phyloP scores from a whole-genome alignment of 2,113 vertebrate genomes.

The Pogona vitticeps region DNA sequence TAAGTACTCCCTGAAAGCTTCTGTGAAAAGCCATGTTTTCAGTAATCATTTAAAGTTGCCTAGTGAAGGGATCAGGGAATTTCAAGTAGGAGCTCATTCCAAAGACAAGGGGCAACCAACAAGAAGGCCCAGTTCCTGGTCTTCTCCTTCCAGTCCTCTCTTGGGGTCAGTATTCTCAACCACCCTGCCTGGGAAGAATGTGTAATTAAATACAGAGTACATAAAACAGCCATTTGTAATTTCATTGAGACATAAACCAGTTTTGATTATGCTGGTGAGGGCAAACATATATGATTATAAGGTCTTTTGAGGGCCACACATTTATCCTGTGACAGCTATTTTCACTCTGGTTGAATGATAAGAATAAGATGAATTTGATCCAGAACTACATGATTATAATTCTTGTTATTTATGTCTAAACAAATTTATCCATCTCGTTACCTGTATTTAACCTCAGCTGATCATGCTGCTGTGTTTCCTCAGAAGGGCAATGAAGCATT shows the following conservation, averaged over 20 bases:
- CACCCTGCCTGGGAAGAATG: no score
- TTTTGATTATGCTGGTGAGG: background rate
- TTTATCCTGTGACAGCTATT: background rate
- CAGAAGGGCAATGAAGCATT: constrained; percentile 20
- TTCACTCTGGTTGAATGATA: background rate
- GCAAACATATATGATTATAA: background rate
- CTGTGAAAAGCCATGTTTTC: no score
- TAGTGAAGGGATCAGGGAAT: no score
- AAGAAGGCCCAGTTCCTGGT: no score
- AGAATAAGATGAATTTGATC: background rate
- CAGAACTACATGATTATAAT: background rate
- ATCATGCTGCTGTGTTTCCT: background rate
- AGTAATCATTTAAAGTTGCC: no score
- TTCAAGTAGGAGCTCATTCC: no score
- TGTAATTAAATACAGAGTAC: background rate
- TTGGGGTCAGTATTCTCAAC: no score
- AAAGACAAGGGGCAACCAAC: no score
- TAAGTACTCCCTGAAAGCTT: no score
- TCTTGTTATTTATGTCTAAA: background rate
- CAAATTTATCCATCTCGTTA: background rate
- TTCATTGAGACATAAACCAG: background rate
- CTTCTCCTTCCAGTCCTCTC: no score
- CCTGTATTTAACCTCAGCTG: constrained; percentile 36
- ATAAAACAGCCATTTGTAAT: background rate
- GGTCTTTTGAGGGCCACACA: no score